phyloP scores from a whole-genome alignment of 2,888 invertebrate species.

The Epistrophella euchroma region DNA sequence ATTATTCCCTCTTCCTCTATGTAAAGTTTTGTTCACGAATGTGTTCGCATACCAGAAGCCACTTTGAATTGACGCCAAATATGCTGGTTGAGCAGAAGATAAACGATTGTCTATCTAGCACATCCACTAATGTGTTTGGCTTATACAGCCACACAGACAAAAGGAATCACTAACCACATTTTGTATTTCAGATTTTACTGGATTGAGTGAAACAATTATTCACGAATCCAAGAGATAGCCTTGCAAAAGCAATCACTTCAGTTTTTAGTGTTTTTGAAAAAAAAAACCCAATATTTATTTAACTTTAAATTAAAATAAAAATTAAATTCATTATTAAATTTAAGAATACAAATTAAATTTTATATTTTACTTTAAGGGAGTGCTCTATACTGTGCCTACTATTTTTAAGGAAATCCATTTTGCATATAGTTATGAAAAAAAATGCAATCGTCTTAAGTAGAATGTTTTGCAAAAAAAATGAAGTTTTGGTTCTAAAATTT shows the following conservation, averaged over 20 bases:
- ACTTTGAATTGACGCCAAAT: conserved; percentile 72
- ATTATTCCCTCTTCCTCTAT: conserved; percentile 51
- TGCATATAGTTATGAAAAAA: no score
- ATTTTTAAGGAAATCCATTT: no score
- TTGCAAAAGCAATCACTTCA: conserved; percentile 33
- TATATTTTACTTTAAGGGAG: no score
- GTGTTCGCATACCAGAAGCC: conserved; percentile 66
- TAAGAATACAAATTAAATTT: neutral
- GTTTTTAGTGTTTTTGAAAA: neutral
- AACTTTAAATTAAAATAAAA: neutral
- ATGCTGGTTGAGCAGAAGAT: conserved; percentile 57
- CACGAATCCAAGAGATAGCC: conserved; percentile 38
- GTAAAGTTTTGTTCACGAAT: conserved; percentile 47
- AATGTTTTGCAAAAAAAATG: no score
- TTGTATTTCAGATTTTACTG: conserved; percentile 46
- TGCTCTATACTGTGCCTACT: no score
- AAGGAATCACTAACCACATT: conserved; percentile 25
- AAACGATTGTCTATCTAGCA: conserved; percentile 63
- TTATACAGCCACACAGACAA: conserved; percentile 10
- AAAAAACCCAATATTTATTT: neutral
- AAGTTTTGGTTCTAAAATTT: no score
- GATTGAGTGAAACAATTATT: conserved; percentile 58
- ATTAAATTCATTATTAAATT: no score
- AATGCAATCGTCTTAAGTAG: no score
- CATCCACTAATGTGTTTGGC: conserved; percentile 27